Conservation (phyloP, 2,888 invertebrate genomes). For the Hypomecis atomaria region DNA sequence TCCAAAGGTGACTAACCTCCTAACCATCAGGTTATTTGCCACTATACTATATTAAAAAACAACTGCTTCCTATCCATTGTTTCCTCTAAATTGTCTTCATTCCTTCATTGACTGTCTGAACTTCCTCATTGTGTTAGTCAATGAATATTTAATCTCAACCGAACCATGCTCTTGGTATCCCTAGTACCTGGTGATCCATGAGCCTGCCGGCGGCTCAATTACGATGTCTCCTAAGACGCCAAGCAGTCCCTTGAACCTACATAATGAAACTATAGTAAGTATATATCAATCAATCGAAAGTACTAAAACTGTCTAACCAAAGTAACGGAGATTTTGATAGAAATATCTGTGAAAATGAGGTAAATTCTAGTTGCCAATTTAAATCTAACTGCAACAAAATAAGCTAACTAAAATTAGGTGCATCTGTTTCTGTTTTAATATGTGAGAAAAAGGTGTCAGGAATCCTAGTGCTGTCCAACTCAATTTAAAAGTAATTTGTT, state of each 20-base stretch:
- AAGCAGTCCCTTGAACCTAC: slow-evolving; percentile 28
- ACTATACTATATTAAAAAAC: too few relatives aligned
- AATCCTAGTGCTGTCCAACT: too few relatives aligned
- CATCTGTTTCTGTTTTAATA: too few relatives aligned
- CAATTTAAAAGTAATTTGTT: too few relatives aligned
- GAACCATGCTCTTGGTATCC: slow-evolving; percentile 30
- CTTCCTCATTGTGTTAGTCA: slow-evolving; percentile 5
- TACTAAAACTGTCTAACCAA: not conserved
- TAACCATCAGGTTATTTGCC: too few relatives aligned
- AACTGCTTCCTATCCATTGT: too few relatives aligned
- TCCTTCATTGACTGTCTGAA: slow-evolving; percentile 16
- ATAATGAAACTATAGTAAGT: slow-evolving; percentile 31
- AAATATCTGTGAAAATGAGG: not conserved
- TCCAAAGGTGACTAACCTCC: too few relatives aligned
- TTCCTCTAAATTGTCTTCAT: not conserved
- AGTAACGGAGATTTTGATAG: too few relatives aligned
- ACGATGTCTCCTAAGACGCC: slow-evolving; percentile 33
- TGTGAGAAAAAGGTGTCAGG: too few relatives aligned
- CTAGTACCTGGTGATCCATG: slow-evolving; percentile 33
- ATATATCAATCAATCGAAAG: slow-evolving; percentile 14
- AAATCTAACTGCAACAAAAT: too few relatives aligned
- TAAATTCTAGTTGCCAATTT: not conserved
- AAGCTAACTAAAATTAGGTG: too few relatives aligned
- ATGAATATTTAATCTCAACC: slow-evolving; percentile 24
- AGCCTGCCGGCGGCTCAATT: slow-evolving; percentile 25